These are phyloP conservation scores for Ictalurus furcatus DNA, from an alignment of 2,113 vertebrate genomes.

Conservation along the genomic window DNA sequence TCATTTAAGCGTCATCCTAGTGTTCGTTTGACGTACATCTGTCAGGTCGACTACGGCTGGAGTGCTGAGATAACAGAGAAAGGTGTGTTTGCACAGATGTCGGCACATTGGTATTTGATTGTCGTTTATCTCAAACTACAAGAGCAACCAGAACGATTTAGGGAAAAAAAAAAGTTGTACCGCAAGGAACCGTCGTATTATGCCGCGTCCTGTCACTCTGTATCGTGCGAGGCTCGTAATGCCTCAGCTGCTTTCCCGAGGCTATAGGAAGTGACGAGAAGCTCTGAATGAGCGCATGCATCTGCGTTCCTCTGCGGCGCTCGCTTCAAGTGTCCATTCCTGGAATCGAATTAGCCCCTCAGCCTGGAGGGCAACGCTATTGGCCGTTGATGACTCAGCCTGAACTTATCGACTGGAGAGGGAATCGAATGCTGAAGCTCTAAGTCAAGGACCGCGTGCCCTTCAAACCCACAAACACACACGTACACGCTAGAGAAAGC, in stretches of 20 bases:
- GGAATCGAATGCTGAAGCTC: slow-evolving; percentile 43
- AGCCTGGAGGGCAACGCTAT: not conserved
- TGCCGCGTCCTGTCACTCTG: not conserved
- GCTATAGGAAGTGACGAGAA: not conserved
- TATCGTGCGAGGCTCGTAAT: not conserved
- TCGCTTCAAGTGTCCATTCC: not conserved
- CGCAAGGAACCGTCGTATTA: not conserved
- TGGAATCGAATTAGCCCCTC: slow-evolving; percentile 24
- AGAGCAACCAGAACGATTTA: not conserved
- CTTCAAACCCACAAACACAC: slow-evolving; percentile 32
- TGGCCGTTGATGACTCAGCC: slow-evolving; percentile 24
- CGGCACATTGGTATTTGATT: not conserved
- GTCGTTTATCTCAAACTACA: not conserved
- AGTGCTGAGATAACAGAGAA: not conserved
- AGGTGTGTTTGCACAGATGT: not conserved
- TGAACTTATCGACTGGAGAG: slow-evolving; percentile 39
- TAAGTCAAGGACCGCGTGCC: slow-evolving; percentile 41
- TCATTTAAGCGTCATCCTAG: not conserved
- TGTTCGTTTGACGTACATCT: not conserved
- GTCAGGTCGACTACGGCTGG: not conserved
- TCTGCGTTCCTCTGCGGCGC: not conserved
- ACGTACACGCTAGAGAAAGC: not conserved
- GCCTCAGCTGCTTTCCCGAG: not conserved
- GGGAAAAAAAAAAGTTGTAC: not conserved
- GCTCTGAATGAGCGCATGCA: not conserved